phyloP scores from a whole-genome alignment of 2,113 vertebrate genomes.

The Pygoscelis adeliae region DNA sequence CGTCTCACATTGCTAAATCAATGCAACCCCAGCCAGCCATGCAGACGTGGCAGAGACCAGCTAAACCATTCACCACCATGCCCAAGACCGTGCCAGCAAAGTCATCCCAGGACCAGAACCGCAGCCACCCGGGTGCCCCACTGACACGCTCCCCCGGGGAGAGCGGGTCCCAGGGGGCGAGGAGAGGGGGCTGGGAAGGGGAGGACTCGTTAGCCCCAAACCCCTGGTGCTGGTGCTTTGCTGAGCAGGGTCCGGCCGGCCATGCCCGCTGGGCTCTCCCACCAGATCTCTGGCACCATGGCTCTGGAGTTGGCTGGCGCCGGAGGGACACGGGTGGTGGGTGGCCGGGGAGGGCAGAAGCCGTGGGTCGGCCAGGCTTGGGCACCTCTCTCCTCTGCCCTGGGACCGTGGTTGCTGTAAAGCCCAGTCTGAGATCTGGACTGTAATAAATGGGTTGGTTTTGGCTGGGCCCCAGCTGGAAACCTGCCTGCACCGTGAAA shows the following conservation, averaged over 20 bases:
- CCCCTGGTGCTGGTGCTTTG: not conserved
- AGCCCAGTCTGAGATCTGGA: slow-evolving; percentile 9
- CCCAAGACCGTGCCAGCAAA: not conserved
- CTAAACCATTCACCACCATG: not conserved
- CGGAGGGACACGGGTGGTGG: accelerated
- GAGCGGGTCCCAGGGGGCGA: accelerated
- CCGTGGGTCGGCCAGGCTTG: accelerated
- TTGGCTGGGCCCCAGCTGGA: slow-evolving; percentile 50
- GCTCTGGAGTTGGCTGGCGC: accelerated
- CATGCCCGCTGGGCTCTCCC: not conserved
- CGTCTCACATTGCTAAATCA: not conserved
- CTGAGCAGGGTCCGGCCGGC: accelerated
- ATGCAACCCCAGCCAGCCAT: not conserved
- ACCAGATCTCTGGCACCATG: not conserved
- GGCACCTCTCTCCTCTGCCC: not conserved
- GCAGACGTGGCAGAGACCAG: not conserved
- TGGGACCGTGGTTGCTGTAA: not conserved
- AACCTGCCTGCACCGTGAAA: not conserved
- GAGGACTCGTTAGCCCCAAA: not conserved
- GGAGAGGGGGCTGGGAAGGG: not conserved
- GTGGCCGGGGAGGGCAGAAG: not conserved
- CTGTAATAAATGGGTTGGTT: slow-evolving; percentile 53
- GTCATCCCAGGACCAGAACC: not conserved
- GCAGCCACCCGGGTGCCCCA: not conserved
- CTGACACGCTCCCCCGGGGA: accelerated